These are phyloP conservation scores for Pterocles orientalis DNA, from an alignment of 2,113 vertebrate species.

Conservation along the genomic window DNA sequence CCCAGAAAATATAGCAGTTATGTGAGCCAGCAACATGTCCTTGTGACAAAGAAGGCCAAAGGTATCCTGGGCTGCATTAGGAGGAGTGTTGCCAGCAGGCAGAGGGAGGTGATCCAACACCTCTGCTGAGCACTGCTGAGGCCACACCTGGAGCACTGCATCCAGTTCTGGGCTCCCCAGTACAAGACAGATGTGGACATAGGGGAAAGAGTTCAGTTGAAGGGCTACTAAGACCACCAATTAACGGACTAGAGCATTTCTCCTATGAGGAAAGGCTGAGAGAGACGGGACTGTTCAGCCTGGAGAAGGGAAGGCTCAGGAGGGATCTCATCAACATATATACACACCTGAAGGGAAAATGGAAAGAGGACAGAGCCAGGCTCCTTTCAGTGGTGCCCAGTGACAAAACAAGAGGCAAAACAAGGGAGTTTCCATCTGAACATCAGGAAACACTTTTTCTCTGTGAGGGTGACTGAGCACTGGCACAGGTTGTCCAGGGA, in stretches of 20 bases:
- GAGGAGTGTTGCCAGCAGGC: background rate
- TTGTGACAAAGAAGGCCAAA: background rate
- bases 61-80: background rate
- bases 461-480: no score
- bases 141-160: background rate
- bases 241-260: background rate
- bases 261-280: background rate
- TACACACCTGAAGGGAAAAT: no score
- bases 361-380: no score
- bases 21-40: background rate
- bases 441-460: no score
- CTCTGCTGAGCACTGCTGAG: background rate
- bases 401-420: no score
- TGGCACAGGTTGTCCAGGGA: no score
- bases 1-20: background rate
- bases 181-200: background rate
- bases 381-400: no score
- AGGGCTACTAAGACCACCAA: background rate
- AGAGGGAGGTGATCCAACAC: background rate
- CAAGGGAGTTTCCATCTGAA: no score
- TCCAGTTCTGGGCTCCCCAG: background rate
- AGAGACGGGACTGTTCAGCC: background rate
- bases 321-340: no score
- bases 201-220: background rate
- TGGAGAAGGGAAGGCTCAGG: no score